Conservation (phyloP, 1,140 invertebrate genomes). For the Harlomillsia oculata region DNA sequence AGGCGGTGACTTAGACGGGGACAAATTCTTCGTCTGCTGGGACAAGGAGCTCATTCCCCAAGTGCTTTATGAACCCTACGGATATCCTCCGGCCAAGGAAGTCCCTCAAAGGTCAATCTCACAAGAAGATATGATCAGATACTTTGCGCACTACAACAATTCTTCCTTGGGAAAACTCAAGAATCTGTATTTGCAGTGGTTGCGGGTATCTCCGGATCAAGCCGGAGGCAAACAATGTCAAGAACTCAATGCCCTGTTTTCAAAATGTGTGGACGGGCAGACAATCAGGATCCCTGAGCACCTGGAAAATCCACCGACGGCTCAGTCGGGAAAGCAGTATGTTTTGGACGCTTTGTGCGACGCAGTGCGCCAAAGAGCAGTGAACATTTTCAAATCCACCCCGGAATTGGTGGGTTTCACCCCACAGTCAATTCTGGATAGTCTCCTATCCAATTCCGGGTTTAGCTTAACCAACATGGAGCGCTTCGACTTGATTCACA, state of each 20-base stretch:
- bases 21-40: constrained; percentile 1
- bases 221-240: constrained; percentile 3
- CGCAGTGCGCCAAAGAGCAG: neutral
- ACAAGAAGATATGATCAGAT: neutral
- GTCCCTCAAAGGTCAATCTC: neutral
- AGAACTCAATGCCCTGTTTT: constrained; percentile 3
- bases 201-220: neutral
- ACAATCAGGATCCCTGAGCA: neutral
- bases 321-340: neutral
- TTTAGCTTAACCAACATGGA: no score
- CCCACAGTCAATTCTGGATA: no score
- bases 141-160: constrained; percentile 5
- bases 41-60: constrained; percentile 1
- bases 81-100: constrained; percentile 2
- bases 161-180: neutral
- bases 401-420: neutral
- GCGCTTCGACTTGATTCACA: no score
- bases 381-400: neutral
- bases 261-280: neutral
- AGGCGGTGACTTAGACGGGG: neutral
- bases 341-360: neutral
- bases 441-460: no score
- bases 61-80: neutral
- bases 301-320: neutral
- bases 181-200: neutral